phyloP scores from a whole-genome alignment of 2,888 invertebrate genomes.

The Parelbella ahira region DNA sequence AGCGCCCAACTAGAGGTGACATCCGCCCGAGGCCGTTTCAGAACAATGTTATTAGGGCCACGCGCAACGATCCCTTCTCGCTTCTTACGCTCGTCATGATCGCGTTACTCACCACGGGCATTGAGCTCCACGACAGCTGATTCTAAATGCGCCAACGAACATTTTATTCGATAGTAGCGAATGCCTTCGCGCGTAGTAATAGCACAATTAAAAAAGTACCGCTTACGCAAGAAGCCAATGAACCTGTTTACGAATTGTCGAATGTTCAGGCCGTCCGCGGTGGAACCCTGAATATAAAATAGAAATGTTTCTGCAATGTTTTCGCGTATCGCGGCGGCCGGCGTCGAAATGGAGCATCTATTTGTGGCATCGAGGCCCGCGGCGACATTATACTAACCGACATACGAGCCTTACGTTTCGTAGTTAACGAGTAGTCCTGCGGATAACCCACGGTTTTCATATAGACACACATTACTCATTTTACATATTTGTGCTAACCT shows the following conservation, averaged over 20 bases:
- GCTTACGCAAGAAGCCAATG: constrained; percentile 21
- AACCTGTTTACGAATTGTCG: constrained; percentile 18
- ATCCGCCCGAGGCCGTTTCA: constrained; percentile 46
- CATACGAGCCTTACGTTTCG: constrained; percentile 55
- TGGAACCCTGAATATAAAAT: constrained; percentile 52
- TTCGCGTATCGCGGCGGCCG: constrained; percentile 68
- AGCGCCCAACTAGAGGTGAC: constrained; percentile 47
- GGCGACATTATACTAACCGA: constrained; percentile 70
- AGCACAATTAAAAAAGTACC: constrained; percentile 7
- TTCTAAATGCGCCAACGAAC: too few relatives aligned
- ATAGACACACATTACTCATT: constrained; percentile 17
- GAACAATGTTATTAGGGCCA: constrained; percentile 32
- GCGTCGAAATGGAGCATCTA: constrained; percentile 76
- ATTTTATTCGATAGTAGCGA: constrained; percentile 8
- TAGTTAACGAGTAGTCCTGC: constrained; percentile 47
- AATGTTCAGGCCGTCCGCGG: constrained; percentile 33
- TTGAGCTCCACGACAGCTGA: background rate
- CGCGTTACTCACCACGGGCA: constrained; percentile 4
- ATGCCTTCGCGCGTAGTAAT: constrained; percentile 1
- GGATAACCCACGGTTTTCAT: constrained; percentile 32
- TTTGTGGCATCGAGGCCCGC: constrained; percentile 76
- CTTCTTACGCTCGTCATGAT: constrained; percentile 1
- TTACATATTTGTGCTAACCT: constrained; percentile 7
- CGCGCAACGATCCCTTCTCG: constrained; percentile 9
- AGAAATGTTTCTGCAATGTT: constrained; percentile 64